Evolutionary conservation across 2,888 invertebrate species (phyloP).

Genomic region (Itoplectis maculator): DNA sequence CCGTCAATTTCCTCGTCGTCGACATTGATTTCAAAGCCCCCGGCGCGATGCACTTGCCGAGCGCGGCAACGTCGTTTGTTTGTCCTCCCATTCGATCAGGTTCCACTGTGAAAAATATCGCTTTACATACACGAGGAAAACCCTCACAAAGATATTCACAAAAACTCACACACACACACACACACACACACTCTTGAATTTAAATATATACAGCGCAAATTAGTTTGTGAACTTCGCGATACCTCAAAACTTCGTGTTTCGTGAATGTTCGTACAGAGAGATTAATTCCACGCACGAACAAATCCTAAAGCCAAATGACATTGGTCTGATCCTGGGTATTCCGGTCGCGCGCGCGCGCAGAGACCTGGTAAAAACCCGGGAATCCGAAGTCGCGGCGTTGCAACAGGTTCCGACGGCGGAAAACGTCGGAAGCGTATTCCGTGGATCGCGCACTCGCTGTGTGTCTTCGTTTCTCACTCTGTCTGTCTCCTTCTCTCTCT

Average conservation of each 20-base stretch:
- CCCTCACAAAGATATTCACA: no score
- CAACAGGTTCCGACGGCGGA: constrained; percentile 71
- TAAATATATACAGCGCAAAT: neutral
- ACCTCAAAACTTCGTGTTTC: neutral
- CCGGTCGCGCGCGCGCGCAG: no score
- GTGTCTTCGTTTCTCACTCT: no score
- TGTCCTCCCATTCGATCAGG: neutral
- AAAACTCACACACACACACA: no score
- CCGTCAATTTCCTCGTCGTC: constrained; percentile 20
- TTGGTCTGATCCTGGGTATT: neutral
- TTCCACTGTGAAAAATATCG: neutral
- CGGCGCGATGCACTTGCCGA: neutral
- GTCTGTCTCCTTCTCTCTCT: constrained; percentile 13
- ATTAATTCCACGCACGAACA: neutral
- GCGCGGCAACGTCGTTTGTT: neutral
- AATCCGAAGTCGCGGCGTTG: constrained; percentile 44
- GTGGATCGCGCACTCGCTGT: constrained; percentile 34
- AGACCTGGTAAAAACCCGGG: neutral
- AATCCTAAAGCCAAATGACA: neutral
- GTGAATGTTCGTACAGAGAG: neutral
- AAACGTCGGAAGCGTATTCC: constrained; percentile 46
- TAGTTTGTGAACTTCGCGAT: neutral
- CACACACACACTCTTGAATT: no score
- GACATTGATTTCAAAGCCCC: constrained; percentile 16
- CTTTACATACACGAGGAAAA: neutral